These are phyloP conservation scores for Phyllopteryx taeniolatus DNA, from an alignment of 2,113 vertebrate species.

Conservation along the genomic window DNA sequence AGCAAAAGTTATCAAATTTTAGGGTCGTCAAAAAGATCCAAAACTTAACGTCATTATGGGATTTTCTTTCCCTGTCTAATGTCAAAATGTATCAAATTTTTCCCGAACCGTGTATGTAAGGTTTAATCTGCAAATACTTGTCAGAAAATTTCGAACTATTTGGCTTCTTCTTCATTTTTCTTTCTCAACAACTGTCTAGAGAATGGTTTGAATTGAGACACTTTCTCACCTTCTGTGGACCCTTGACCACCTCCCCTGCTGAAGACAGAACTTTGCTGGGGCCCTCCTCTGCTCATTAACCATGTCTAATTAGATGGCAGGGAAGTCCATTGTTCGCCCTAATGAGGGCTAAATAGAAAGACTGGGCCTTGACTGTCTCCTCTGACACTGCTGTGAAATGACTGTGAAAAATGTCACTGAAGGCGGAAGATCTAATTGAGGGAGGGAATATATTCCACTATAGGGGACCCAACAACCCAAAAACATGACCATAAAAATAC, in stretches of 20 bases:
- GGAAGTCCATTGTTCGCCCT: constrained; percentile 83
- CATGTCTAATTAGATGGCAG: constrained; percentile 94
- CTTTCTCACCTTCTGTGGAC: constrained; percentile 16
- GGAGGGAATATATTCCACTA: neutral
- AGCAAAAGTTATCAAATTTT: too few species aligned
- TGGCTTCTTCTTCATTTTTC: constrained; percentile 6
- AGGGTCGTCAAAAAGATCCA: too few species aligned
- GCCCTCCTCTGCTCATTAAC: constrained; percentile 90
- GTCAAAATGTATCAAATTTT: too few species aligned
- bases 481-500: neutral
- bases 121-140: too few species aligned
- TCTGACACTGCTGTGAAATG: constrained; percentile 82
- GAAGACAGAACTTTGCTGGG: constrained; percentile 50
- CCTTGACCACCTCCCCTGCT: constrained; percentile 42
- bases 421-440: constrained; percentile 7
- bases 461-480: neutral
- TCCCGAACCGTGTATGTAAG: too few species aligned
- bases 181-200: constrained; percentile 14
- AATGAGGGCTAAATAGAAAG: constrained; percentile 93
- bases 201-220: neutral
- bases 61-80: too few species aligned
- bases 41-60: too few species aligned
- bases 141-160: neutral
- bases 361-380: constrained; percentile 80
- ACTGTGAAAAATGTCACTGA: constrained; percentile 37